A percentile compares a stretch with the other conserved stretches of the same genome.
Conservation (phyloP, 2,888 invertebrate species). For the Lepidocyrtoides sp. region DNA sequence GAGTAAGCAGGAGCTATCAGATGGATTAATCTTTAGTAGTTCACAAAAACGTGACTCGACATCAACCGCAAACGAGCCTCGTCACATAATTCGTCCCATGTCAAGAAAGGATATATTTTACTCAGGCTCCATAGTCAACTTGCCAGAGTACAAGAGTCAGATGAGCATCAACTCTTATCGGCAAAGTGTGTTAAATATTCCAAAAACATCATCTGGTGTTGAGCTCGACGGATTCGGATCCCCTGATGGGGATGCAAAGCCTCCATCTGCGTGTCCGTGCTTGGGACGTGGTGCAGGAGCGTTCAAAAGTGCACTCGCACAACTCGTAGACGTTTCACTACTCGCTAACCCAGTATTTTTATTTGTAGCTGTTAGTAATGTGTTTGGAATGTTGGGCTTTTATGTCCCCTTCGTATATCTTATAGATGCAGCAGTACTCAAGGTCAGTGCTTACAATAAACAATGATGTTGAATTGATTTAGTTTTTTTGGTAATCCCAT, state of each 20-base stretch:
- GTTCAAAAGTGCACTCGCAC: constrained; percentile 93
- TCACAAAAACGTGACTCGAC: constrained; percentile 78
- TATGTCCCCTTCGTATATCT: constrained; percentile 99
- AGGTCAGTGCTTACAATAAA: no score
- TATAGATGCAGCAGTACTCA: constrained; percentile 92
- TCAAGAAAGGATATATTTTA: constrained; percentile 99
- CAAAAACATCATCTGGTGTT: constrained; percentile 87
- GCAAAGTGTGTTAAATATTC: constrained; percentile 96
- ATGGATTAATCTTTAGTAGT: constrained; percentile 84
- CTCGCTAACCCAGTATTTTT: constrained; percentile 96
- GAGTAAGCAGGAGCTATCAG: constrained; percentile 85
- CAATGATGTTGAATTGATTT: no score
- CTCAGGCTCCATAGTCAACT: constrained; percentile 97
- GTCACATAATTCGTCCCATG: constrained; percentile 94
- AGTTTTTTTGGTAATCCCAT: no score
- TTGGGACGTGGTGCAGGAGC: constrained; percentile 86
- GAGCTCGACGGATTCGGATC: constrained; percentile 73
- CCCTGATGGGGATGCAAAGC: constrained; percentile 63
- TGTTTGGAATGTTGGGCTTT: constrained; percentile 99
- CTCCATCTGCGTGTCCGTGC: constrained; percentile 81
- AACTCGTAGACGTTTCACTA: constrained; percentile 96
- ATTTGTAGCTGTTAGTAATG: constrained; percentile 96
- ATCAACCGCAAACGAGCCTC: constrained; percentile 88
- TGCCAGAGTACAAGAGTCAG: constrained; percentile 97
- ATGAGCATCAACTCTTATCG: constrained; percentile 96